Evolutionary conservation across 2,888 invertebrate genomes (phyloP), one percentile per base, ranked within the genome.

Genomic region (Petrolisthes manimaculis): DNA sequence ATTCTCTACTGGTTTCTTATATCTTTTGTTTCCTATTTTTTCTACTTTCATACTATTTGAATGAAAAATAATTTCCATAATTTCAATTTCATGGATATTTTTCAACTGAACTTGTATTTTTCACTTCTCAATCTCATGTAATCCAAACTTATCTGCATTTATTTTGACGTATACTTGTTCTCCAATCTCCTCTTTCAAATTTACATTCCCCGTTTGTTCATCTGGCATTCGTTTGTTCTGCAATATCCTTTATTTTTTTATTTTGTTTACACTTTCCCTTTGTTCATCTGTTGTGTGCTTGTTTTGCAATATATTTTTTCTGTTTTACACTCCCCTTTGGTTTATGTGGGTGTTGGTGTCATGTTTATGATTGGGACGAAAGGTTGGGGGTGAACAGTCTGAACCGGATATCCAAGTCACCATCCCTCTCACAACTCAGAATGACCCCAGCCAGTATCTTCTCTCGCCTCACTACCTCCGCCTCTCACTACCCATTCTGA

Each of bases 371-470:
- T 82, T 24, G 8, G 12, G n/a, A 12, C n/a, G 2, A 14, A 14
- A 71, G 51, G 69, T 74, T 18, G 12, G 21, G 12, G 4, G 6
- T 18, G 5, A 77, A 37, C 77, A 51, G 77, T 51, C 51, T 51
- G 51, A 21, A 21, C 12, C 80, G 37, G 56, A 37, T 89, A 3
- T 89, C 89, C 4, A 89, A 89, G 69, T 89, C 89, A 4, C 85
- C 89, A 21, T 89, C 89, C n/a, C 53, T 89, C 5, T 83, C 89
- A 14, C 89, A 89, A 53, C 85, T 89, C 21, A 89, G 83, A 54
- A 85, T 89, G 89, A 82, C 85, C 8, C 78, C 85, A 8, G 85
- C 89, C 2, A 89, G 51, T 56, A 37, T 89, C 12, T 56, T 89
- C 24, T 89, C 85, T n/a, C 89, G 84, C 51, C 74, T 89, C 82